Conservation (phyloP, 2,113 vertebrate species). For the Morone chrysops region DNA sequence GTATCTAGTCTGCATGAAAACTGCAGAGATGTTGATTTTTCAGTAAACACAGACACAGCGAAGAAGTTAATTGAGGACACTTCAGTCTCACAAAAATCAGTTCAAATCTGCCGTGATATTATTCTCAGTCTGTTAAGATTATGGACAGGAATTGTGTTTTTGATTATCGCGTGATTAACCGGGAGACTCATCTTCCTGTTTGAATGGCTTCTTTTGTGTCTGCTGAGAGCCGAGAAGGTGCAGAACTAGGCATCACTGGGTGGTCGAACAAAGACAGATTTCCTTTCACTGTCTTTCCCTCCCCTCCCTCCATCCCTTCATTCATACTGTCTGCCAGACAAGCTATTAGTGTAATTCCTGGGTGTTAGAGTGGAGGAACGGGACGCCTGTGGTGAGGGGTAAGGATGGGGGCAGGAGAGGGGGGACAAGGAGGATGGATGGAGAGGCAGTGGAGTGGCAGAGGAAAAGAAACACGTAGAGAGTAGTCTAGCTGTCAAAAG, state of each 20-base stretch:
- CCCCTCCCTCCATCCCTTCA: slow-evolving; percentile 22
- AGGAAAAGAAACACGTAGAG: slow-evolving; percentile 35
- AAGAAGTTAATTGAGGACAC: not conserved
- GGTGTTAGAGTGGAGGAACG: slow-evolving; percentile 43
- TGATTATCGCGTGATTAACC: slow-evolving; percentile 11
- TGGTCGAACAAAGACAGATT: slow-evolving; percentile 50
- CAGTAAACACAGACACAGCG: not conserved
- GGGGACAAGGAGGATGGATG: not conserved
- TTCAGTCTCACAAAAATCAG: not conserved
- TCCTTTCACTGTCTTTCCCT: slow-evolving; percentile 35
- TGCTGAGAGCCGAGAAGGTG: slow-evolving; percentile 17
- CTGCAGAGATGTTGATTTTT: not conserved
- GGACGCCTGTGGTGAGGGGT: slow-evolving; percentile 19
- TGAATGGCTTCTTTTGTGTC: slow-evolving; percentile 11
- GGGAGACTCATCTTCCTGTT: not conserved
- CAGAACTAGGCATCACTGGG: slow-evolving; percentile 26
- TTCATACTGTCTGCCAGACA: slow-evolving; percentile 54
- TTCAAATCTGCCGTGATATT: not conserved
- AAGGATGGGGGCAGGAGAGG: not conserved
- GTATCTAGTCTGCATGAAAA: not conserved
- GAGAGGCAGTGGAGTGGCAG: not conserved
- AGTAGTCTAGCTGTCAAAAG: not conserved
- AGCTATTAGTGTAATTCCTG: slow-evolving; percentile 58
- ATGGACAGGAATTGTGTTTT: not conserved
- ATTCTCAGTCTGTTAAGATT: slow-evolving; percentile 17